A percentile compares a stretch with the other conserved stretches of the same genome.
Evolutionary conservation across 2,113 vertebrate genomes (phyloP).

Genomic region (Zapornia atra): DNA sequence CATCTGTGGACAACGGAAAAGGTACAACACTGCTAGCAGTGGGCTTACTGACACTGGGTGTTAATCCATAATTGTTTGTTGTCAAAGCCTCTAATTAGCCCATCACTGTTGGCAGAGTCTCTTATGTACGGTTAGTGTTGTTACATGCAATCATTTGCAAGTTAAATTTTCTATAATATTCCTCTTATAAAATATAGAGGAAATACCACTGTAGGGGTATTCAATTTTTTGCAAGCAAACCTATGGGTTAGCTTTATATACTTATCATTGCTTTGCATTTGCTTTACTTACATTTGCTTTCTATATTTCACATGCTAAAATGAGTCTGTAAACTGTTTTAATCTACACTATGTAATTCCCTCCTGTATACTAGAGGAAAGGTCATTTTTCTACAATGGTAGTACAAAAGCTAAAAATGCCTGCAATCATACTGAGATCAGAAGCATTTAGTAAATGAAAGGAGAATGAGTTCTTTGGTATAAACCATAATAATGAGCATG

Average conservation of each 20-base stretch:
- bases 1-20: neutral
- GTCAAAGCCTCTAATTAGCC: neutral
- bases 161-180: neutral
- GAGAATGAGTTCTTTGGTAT: neutral
- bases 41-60: neutral
- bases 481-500: neutral
- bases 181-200: neutral
- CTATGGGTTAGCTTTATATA: neutral
- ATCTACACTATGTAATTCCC: neutral
- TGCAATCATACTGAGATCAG: neutral
- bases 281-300: neutral
- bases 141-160: neutral
- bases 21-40: neutral
- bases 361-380: neutral
- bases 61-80: neutral
- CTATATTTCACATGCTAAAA: neutral
- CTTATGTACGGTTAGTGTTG: neutral
- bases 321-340: neutral
- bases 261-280: neutral
- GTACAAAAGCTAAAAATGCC: neutral
- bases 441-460: neutral
- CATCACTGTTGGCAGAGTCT: neutral
- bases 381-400: neutral
- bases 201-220: neutral
- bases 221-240: neutral